These are phyloP conservation scores for Drosophila varians DNA, from an alignment of 1,140 invertebrate species.

Conservation along the genomic window DNA sequence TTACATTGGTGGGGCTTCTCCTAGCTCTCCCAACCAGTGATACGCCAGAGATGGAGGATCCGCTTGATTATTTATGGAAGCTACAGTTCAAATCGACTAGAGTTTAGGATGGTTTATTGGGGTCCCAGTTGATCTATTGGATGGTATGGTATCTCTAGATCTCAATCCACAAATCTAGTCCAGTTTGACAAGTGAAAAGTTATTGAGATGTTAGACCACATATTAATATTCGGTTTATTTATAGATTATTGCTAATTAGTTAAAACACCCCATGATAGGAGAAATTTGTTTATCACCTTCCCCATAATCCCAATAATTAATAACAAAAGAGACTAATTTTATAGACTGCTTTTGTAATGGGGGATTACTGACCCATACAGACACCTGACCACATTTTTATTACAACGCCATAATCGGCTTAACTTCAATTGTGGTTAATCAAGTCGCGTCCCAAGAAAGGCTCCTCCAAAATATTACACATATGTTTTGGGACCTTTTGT, in stretches of 20 bases:
- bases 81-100: not conserved
- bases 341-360: slow-evolving; percentile 33
- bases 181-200: slow-evolving; percentile 12
- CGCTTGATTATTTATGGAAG: slow-evolving; percentile 8
- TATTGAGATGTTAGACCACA: slow-evolving; percentile 4
- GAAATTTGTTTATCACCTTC: not conserved
- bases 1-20: slow-evolving; percentile 32
- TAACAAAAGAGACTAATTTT: slow-evolving; percentile 13
- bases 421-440: slow-evolving; percentile 1
- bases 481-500: slow-evolving; percentile 10
- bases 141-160: not conserved
- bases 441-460: slow-evolving; percentile 14
- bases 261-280: not conserved
- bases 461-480: not conserved
- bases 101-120: slow-evolving; percentile 13
- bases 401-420: slow-evolving; percentile 38
- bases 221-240: not conserved
- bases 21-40: not conserved
- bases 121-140: slow-evolving; percentile 19
- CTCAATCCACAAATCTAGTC: slow-evolving; percentile 15
- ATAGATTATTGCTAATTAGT: not conserved
- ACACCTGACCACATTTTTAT: slow-evolving; percentile 51
- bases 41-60: not conserved
- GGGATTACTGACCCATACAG: slow-evolving; percentile 4
- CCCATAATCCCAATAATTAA: not conserved